Evolutionary conservation across 2,113 vertebrate genomes (phyloP).

Genomic region (Lucifuga dentata): DNA sequence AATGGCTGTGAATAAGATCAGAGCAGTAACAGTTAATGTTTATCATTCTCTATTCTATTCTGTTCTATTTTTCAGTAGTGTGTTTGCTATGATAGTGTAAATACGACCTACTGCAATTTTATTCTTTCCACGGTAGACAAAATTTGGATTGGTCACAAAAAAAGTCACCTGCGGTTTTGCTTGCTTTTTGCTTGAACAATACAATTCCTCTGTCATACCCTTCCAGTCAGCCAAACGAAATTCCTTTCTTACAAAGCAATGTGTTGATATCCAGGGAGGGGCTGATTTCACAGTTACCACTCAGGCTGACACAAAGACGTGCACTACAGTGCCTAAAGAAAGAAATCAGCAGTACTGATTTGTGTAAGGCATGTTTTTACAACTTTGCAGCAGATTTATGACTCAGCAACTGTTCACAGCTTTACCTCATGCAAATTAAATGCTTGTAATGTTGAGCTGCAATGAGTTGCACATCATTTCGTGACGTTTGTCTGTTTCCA

Average conservation of each 20-base stretch:
- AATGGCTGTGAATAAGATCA: conserved; percentile 2
- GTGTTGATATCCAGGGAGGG: conserved; percentile 29
- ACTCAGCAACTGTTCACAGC: neutral
- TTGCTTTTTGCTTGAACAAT: conserved; percentile 38
- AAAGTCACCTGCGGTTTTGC: neutral
- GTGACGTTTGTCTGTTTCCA: too few relatives aligned
- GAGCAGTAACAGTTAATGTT: neutral
- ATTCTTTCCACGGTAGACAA: too few relatives aligned
- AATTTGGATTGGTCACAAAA: neutral
- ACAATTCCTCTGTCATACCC: conserved; percentile 46
- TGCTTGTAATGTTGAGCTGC: neutral
- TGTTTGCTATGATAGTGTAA: too few relatives aligned
- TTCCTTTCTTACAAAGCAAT: conserved; percentile 55
- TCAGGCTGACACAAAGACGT: neutral
- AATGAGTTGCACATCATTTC: too few relatives aligned
- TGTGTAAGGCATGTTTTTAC: neutral
- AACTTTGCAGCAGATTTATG: too few relatives aligned
- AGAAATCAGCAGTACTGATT: too few relatives aligned
- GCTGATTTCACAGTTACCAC: conserved; percentile 22
- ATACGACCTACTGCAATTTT: too few relatives aligned
- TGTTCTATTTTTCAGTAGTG: too few relatives aligned
- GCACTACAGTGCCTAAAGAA: too few relatives aligned
- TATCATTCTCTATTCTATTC: too few relatives aligned
- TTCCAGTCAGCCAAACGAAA: conserved; percentile 45
- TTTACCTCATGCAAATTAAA: neutral